These are phyloP conservation scores for Lates calcarifer DNA, from an alignment of 2,113 vertebrate species.

Conservation along the genomic window DNA sequence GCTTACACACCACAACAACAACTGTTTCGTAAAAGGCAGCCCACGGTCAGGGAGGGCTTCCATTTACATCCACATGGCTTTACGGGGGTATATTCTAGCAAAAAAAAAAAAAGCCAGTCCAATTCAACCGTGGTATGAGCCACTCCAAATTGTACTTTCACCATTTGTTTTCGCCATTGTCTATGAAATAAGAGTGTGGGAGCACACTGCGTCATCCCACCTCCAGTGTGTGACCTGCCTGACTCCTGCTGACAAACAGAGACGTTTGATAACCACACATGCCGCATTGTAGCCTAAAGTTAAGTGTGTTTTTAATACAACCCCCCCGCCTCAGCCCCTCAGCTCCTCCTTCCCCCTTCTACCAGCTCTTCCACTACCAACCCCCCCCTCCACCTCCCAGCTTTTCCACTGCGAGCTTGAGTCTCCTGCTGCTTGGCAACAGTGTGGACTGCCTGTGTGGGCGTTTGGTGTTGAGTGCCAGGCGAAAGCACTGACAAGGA, in stretches of 20 bases:
- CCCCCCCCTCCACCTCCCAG: background rate
- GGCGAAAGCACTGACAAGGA: conserved; percentile 74
- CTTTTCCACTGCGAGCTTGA: conserved; percentile 66
- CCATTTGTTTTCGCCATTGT: conserved; percentile 15
- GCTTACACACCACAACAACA: background rate
- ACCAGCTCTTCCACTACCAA: conserved; percentile 37
- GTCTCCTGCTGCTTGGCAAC: conserved; percentile 85
- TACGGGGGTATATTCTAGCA: conserved; percentile 15
- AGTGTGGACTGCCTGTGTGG: conserved; percentile 79
- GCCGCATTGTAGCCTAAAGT: conserved; percentile 61
- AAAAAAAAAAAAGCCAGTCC: conserved; percentile 4
- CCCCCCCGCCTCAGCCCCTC: background rate
- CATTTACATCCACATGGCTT: conserved; percentile 22
- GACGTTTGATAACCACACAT: conserved; percentile 65
- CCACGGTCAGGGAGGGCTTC: background rate
- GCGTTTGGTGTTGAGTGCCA: conserved; percentile 76
- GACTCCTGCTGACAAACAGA: conserved; percentile 65
- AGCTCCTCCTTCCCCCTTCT: conserved; percentile 2
- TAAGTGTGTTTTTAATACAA: conserved; percentile 46
- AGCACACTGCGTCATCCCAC: conserved; percentile 74
- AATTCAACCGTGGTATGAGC: background rate
- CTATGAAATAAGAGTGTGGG: conserved; percentile 61
- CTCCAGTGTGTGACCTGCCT: conserved; percentile 68
- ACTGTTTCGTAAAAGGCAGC: background rate
- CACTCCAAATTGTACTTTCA: conserved; percentile 30